A percentile compares a stretch with the other conserved stretches of the same genome.
These are phyloP conservation scores for Catostylus mosaicus DNA, from an alignment of 30 jellyfish, hydroid and myxozoan species.

Conservation along the genomic window DNA sequence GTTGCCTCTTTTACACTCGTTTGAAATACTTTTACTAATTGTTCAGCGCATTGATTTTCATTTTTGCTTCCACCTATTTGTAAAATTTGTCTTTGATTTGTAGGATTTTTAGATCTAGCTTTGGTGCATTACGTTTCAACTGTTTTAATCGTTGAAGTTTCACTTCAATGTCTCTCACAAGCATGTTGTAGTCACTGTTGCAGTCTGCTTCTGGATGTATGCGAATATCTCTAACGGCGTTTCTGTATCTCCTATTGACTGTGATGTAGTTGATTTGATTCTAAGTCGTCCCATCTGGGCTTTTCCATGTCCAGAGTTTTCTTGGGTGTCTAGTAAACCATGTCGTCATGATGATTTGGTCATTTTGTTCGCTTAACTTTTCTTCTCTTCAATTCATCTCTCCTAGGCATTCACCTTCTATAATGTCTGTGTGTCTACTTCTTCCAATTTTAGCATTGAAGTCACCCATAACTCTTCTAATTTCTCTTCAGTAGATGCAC, in stretches of 20 bases:
- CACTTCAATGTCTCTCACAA: conserved; percentile 34
- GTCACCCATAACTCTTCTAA: conserved; percentile 23
- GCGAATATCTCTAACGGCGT: conserved; percentile 40
- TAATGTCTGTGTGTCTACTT: conserved; percentile 24
- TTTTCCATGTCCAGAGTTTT: conserved; percentile 53
- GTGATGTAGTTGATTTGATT: too few species aligned
- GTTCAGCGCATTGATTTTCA: conserved; percentile 54
- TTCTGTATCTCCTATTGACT: conserved; percentile 47
- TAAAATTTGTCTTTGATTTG: conserved; percentile 23
- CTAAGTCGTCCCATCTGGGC: too few species aligned
- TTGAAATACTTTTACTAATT: conserved; percentile 37
- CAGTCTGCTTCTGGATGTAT: conserved; percentile 47
- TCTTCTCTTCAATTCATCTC: not conserved
- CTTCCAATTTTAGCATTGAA: conserved; percentile 1
- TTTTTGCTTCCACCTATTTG: conserved; percentile 24
- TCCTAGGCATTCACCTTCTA: conserved; percentile 26
- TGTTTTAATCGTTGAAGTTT: conserved; percentile 36
- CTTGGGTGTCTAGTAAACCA: conserved; percentile 41
- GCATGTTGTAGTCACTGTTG: conserved; percentile 42
- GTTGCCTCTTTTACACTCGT: conserved; percentile 55
- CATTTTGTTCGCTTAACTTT: conserved; percentile 10
- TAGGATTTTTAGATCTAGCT: conserved; percentile 19
- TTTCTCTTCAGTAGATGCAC: too few species aligned
- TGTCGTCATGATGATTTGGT: conserved; percentile 37
- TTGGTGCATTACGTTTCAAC: conserved; percentile 20